A percentile compares a stretch with the other conserved stretches of the same genome.
Conservation (phyloP, 1,140 invertebrate species). For the Drosophila jambulina region DNA sequence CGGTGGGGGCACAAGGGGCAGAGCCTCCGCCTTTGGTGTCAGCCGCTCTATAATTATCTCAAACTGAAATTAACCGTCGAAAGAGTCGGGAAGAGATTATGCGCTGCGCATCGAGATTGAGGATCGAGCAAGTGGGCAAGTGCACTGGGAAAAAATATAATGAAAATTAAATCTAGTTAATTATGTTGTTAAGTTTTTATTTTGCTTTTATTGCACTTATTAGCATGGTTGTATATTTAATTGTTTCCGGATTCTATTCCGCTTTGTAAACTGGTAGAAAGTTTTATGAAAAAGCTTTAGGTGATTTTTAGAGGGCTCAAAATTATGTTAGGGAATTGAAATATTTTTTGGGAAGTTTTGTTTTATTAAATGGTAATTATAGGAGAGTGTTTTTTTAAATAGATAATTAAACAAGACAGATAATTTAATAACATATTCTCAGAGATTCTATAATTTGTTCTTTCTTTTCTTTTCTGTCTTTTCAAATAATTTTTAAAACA, state of each 20-base stretch:
- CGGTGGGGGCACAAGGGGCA: slow-evolving; percentile 11
- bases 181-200: not conserved
- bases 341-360: too few relatives aligned
- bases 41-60: slow-evolving; percentile 85
- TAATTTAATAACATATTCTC: too few relatives aligned
- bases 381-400: too few relatives aligned
- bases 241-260: not conserved
- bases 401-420: too few relatives aligned
- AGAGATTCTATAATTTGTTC: too few relatives aligned
- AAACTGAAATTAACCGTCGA: slow-evolving; percentile 85
- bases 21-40: slow-evolving; percentile 60
- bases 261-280: too few relatives aligned
- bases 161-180: not conserved
- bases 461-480: too few relatives aligned
- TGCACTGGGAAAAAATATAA: slow-evolving; percentile 9
- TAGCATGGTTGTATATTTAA: not conserved
- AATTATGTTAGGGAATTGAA: too few relatives aligned
- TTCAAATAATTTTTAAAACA: not conserved
- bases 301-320: too few relatives aligned
- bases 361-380: too few relatives aligned
- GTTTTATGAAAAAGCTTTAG: too few relatives aligned
- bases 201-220: not conserved
- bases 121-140: slow-evolving; percentile 25
- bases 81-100: slow-evolving; percentile 82
- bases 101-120: slow-evolving; percentile 67